Base-by-base conservation (phyloP, 1,140 invertebrate species). In the Penaeus japonicus region DNA sequence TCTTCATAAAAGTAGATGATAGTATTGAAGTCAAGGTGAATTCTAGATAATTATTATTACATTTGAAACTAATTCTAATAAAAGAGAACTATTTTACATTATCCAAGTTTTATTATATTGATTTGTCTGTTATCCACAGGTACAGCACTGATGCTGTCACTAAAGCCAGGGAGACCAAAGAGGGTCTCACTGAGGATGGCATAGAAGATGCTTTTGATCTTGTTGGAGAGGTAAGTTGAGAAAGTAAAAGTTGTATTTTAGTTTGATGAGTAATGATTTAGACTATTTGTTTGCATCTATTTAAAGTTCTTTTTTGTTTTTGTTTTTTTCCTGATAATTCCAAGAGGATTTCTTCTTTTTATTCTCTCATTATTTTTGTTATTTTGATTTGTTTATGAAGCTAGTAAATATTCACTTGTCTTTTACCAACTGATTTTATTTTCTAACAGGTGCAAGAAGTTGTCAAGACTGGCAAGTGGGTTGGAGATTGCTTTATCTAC, bases 401-500 rank as follows among this genome's bases (percentile, higher is more conserved):
- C 1, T 4, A 12, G 47, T 12, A 47, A 47, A 15, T 89, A 86
- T 70, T 39, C 93, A 4, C 92, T 96, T 95, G 96, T 97, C 82
- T 93, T 97, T 7, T 95, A n/a, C n/a, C n/a, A n/a, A n/a, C n/a
- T n/a, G n/a, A n/a, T n/a, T n/a, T n/a, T n/a, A n/a, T n/a, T n/a
- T n/a, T n/a, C n/a, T n/a, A 95, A 24, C 98, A 99, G 93, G 96
- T 98, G 83, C 96, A 95, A 89, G 99, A 99, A 93, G 94, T 94
- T 18, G 98, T 99, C 0, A 98, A 97, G 92, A 99, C 99, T 4
- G 99, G 98, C 18, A 92, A 99, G 18, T 99, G 99, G 99, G 96
- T 99, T 57, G 99, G 99, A 5, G 98, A 99, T 93, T 99, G 99
- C 92, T 99, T 99, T 92, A 99, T 99, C 89, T 99, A 99, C 93